Base-by-base conservation (phyloP, 2,113 vertebrate genomes). In the Nasalis larvatus region DNA sequence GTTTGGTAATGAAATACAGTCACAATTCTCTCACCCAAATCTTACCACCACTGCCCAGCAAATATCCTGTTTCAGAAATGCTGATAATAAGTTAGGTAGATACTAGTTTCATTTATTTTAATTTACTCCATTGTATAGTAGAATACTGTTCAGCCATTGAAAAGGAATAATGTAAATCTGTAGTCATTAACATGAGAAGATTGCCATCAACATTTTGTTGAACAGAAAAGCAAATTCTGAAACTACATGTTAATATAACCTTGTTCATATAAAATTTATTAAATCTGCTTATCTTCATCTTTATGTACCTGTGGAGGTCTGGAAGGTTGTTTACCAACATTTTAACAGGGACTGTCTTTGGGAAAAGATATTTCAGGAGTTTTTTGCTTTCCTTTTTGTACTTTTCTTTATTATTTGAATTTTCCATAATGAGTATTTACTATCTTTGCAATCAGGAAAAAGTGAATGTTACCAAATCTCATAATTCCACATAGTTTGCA, bases 61-160 rank as follows among this genome's bases (percentile, higher is more conserved):
- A 94, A 74, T 66, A 27, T 71, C 16, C 27, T 93, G 12, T 87
- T 85, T 92, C 40, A 78, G 77, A 97, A 91, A 86, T 95, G 83
- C 83, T 81, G 47, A 73, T 81, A 56, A 49, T 47, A 76, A 84
- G 21, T 76, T 60, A 68, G 56, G 21, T 71, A 37, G 25, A 54
- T n/a, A 56, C 27, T 56, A 6, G 17, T 89, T 92, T 89, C 32
- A 27, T 69, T 84, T 84, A 9, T 71, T 81, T 80, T 71, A 84
- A 60, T 84, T 93, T 68, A 20, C 32, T 87, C n/a, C 42, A 42
- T 91, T 56, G 40, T n/a, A 40, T 5, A 85, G 17, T 23, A 68
- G 74, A 91, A n/a, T 68, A 35, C 69, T 66, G 3, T 21, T 56
- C 66, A 78, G 47, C 23, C 52, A 73, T 90, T 90, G 82, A 17